Base-by-base conservation (phyloP, 2,113 vertebrate species). In the Calidris pygmaea region DNA sequence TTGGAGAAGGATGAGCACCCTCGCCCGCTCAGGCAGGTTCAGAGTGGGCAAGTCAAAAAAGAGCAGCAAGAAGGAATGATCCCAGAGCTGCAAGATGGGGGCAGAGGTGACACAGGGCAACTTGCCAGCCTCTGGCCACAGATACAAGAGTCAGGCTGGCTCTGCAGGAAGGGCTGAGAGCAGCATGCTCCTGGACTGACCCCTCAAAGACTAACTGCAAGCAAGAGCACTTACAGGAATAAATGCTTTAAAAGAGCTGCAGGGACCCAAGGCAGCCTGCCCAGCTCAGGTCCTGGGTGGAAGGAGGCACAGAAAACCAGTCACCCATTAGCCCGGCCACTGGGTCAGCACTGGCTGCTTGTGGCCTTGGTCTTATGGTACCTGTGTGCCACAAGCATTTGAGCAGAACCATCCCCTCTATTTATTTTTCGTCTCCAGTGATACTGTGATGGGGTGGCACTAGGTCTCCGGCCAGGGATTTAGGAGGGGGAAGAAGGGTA, bases 151-250 rank as follows among this genome's bases (percentile, higher is more conserved):
- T 4, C 39, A 10, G 48, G 32, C n/a, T 52, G 39, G 34, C 83
- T 76, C 62, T 56, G 68, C 45, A 35, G 37, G 32, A 41, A 34
- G 47, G 58, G 29, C 32, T 60, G 22, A 5, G 35, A 66, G 87
- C 55, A n/a, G 9, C 2, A 1, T 22, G 32, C 52, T 77, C 23
- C 1, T 16, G 52, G 30, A 5, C 0, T 13, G 22, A 39, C 23
- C 35, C 18, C 53, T n/a, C 71, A 37, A 24, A 37, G 14, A 8
- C 18, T 2, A 9, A 2, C 21, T 32, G 12, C 20, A 8, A 35
- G 53, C 35, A 20, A 56, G 47, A 37, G 18, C 29, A 9, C 2
- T 58, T 0, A 0, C 4, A 59, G 62, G 3, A 47, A 14, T 45
- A 9, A 45, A 5, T 1, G 22, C 8, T 55, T 9, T 45, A 16